These are phyloP conservation scores for Sesia bembeciformis DNA, from an alignment of 2,888 invertebrate genomes.

Conservation along the genomic window DNA sequence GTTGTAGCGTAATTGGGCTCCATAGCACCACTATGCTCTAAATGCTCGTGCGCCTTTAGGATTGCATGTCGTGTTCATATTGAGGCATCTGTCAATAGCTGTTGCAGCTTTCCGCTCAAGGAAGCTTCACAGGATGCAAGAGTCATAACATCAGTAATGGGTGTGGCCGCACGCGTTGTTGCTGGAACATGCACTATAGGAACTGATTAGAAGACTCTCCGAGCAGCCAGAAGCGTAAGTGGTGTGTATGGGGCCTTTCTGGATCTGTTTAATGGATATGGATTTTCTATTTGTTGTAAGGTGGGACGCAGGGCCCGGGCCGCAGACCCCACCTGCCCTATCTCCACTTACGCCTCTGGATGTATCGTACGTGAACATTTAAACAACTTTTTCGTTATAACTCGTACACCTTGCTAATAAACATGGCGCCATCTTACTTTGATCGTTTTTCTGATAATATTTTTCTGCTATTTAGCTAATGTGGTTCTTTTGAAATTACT, in stretches of 20 bases:
- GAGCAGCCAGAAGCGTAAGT: conserved; percentile 70
- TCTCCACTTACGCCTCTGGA: conserved; percentile 75
- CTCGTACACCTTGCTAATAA: neutral
- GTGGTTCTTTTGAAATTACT: too few relatives aligned
- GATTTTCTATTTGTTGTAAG: conserved; percentile 71
- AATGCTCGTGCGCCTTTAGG: conserved; percentile 48
- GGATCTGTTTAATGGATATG: conserved; percentile 54
- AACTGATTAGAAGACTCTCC: conserved; percentile 12
- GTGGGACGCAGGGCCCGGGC: conserved; percentile 72
- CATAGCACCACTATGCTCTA: conserved; percentile 70
- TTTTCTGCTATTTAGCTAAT: too few relatives aligned
- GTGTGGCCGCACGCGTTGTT: neutral
- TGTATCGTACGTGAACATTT: conserved; percentile 68
- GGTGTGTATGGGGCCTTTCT: conserved; percentile 63
- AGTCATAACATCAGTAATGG: too few relatives aligned
- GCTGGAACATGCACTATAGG: neutral
- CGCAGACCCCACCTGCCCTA: conserved; percentile 73
- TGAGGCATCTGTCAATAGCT: conserved; percentile 16
- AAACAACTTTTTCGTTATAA: neutral
- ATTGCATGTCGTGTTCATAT: conserved; percentile 32
- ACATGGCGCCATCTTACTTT: too few relatives aligned
- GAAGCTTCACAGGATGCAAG: conserved; percentile 8
- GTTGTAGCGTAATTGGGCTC: conserved; percentile 47
- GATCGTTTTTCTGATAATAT: too few relatives aligned
- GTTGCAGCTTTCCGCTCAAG: conserved; percentile 12